Evolutionary conservation across 2,888 invertebrate genomes (phyloP).

Genomic region (Drosophila formosana): DNA sequence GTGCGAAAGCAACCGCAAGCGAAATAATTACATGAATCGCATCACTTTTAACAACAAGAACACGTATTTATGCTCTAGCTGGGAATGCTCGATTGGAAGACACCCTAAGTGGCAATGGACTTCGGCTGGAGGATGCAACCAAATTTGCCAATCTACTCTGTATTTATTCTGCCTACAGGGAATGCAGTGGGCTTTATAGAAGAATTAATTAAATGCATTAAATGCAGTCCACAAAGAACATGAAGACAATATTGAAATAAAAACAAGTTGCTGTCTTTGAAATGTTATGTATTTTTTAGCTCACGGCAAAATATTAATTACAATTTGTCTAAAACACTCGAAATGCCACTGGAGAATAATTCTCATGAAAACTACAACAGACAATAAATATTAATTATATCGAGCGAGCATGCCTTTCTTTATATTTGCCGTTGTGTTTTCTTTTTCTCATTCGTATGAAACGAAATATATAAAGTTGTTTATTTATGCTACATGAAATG

Average conservation of each 20-base stretch:
- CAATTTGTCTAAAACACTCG: neutral
- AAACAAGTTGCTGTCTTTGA: constrained; percentile 1
- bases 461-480: constrained; percentile 26
- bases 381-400: neutral
- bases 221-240: neutral
- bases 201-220: neutral
- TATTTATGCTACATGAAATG: constrained; percentile 39
- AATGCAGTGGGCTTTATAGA: too few species aligned
- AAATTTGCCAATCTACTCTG: too few species aligned
- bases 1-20: constrained; percentile 16
- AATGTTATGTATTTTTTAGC: neutral
- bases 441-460: neutral
- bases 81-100: neutral
- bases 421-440: neutral
- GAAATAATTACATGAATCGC: constrained; percentile 11
- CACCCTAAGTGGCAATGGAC: neutral
- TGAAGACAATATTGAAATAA: neutral
- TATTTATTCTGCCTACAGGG: too few species aligned
- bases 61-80: neutral
- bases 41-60: constrained; percentile 2
- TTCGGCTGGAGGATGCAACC: too few species aligned
- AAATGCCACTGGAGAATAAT: neutral
- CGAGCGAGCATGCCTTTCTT: neutral
- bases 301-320: neutral
- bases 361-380: neutral